A percentile compares a stretch with the other conserved stretches of the same genome.
These are phyloP conservation scores for Bradynema listronoti DNA, from an alignment of 1,140 invertebrate species.

Conservation along the genomic window DNA sequence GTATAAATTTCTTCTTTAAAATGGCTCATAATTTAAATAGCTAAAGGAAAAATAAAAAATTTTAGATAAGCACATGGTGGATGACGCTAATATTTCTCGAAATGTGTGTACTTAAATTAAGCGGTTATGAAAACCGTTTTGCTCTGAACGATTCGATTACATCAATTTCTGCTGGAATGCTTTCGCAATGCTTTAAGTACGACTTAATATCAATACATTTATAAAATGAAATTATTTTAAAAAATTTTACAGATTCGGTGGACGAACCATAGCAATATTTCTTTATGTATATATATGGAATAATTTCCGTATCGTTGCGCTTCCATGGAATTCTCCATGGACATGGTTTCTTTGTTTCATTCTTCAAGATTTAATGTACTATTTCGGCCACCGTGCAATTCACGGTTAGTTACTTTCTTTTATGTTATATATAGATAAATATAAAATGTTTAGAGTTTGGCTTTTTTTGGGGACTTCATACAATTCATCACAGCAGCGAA, in stretches of 20 bases:
- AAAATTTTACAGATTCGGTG: slow-evolving; percentile 44
- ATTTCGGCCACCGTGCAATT: slow-evolving; percentile 61
- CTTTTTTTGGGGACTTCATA: slow-evolving; percentile 85
- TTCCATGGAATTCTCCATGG: slow-evolving; percentile 57
- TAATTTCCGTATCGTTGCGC: slow-evolving; percentile 50
- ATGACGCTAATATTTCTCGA: slow-evolving; percentile 49
- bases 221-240: background rate
- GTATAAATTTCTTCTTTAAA: too few relatives aligned
- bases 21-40: too few relatives aligned
- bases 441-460: slow-evolving; percentile 67
- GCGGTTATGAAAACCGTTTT: slow-evolving; percentile 50
- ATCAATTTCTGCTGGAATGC: slow-evolving; percentile 55
- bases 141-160: slow-evolving; percentile 56
- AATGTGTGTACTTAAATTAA: slow-evolving; percentile 46
- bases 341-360: slow-evolving; percentile 57
- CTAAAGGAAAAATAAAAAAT: too few relatives aligned
- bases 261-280: slow-evolving; percentile 53
- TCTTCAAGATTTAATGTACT: slow-evolving; percentile 60
- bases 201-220: background rate
- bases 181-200: slow-evolving; percentile 57
- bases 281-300: slow-evolving; percentile 54
- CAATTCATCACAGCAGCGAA: slow-evolving; percentile 90
- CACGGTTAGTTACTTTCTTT: slow-evolving; percentile 57
- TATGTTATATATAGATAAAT: background rate
- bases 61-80: slow-evolving; percentile 56